Conservation (phyloP, 2,797 vertebrate species). For the Chromobotia macracanthus region DNA sequence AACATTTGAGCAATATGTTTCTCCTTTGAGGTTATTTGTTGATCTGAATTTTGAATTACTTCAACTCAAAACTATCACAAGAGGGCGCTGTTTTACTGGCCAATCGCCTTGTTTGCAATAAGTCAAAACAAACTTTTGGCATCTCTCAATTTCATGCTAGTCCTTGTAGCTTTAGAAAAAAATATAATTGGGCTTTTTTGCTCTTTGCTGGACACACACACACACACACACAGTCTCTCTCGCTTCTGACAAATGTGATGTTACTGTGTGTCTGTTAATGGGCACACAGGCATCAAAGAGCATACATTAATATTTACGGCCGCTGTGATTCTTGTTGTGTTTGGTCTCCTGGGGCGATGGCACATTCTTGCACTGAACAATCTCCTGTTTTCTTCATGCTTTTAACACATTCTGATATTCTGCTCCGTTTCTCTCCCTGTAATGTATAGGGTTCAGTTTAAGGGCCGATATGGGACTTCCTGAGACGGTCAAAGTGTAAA, state of each 20-base stretch:
- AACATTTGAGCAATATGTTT: background rate
- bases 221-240: slow-evolving; percentile 59
- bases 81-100: slow-evolving; percentile 94
- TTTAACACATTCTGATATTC: slow-evolving; percentile 56
- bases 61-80: slow-evolving; percentile 75
- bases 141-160: slow-evolving; percentile 56
- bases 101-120: slow-evolving; percentile 68
- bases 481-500: too few species aligned
- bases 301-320: slow-evolving; percentile 76
- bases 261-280: slow-evolving; percentile 81
- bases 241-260: slow-evolving; percentile 80
- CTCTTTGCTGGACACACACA: slow-evolving; percentile 57
- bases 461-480: too few species aligned
- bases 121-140: slow-evolving; percentile 40
- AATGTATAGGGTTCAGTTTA: slow-evolving; percentile 28
- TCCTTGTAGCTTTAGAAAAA: slow-evolving; percentile 78
- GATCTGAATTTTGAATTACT: background rate
- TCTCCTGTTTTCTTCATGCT: slow-evolving; percentile 55
- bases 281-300: slow-evolving; percentile 79
- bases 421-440: slow-evolving; percentile 32
- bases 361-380: slow-evolving; percentile 51
- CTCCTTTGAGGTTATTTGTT: too few species aligned
- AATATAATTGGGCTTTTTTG: slow-evolving; percentile 73
- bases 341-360: slow-evolving; percentile 75
- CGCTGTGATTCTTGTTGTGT: slow-evolving; percentile 77